Base-by-base conservation (phyloP, 23 tunicate species). In the Styela clava region DNA sequence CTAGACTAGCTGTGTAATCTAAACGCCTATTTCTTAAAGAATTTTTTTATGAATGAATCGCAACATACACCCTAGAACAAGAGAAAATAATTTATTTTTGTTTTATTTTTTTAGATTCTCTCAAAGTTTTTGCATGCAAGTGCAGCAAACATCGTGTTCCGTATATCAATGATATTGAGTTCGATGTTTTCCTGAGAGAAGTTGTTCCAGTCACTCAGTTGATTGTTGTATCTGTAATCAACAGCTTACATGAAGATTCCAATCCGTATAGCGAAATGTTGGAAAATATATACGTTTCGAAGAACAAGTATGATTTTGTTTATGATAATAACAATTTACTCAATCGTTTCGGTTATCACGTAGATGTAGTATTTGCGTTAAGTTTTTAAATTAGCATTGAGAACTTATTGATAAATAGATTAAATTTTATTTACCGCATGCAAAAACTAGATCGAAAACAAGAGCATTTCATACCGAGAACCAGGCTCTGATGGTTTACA, bases 81-180 rank as follows among this genome's bases (percentile, higher is more conserved):
- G n/a, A n/a, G n/a, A n/a, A n/a, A n/a, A n/a, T n/a, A n/a, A 44
- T 5, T 44, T 12, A 44, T 44, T 44, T 12, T 44, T 12, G 7
- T 5, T 44, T 44, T 44, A 44, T 12, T 44, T 44, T 24, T 32
- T n/a, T 23, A 76, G 74, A 32, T 31, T 68, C 81, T 3, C 62
- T 52, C 74, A 85, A 85, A 34, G 27, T 69, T 2, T 74, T 88
- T 36, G 29, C 87, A 0, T 93, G 98, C 94, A 93, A 87, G 36
- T 93, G 98, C 71, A 87, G 93, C 84, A 93, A 93, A 62, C 89
- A 85, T 35, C 76, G 80, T 31, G 79, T 93, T 19, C 98, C 98
- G 62, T 56, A 73, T 62, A 81, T 93, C 63, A 31, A 84, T 68
- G 98, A 93, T 69, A 62, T 88, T 27, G 98, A 93, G 83, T 70